A percentile compares a stretch with the other conserved stretches of the same genome.
Evolutionary conservation across 2,888 invertebrate genomes (phyloP).

Genomic region (Tortricodes alternella): DNA sequence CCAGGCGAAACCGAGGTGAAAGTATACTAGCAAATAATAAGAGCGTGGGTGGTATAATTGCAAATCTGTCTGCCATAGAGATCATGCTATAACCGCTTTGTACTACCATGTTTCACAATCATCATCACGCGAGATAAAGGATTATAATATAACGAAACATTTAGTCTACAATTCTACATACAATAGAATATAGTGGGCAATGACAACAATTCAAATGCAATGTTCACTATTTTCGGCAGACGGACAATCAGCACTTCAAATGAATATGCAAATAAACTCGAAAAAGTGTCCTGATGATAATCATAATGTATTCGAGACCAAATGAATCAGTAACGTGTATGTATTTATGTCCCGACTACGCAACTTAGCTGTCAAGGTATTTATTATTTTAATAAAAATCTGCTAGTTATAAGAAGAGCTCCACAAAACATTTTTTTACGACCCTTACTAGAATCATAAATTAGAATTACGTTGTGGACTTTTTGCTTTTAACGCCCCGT

Average conservation of each 20-base stretch:
- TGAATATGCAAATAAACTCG: slow-evolving; percentile 20
- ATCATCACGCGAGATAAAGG: slow-evolving; percentile 30
- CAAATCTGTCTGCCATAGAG: slow-evolving; percentile 45
- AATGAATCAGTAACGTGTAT: no score
- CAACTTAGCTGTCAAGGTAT: slow-evolving; percentile 9
- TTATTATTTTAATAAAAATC: slow-evolving; percentile 1
- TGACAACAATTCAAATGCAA: slow-evolving; percentile 23
- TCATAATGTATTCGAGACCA: no score
- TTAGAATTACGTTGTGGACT: slow-evolving; percentile 33
- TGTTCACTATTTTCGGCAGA: slow-evolving; percentile 18
- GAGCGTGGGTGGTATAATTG: slow-evolving; percentile 53
- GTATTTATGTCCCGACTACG: slow-evolving; percentile 7
- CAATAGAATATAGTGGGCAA: slow-evolving; percentile 23
- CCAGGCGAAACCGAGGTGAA: slow-evolving; percentile 50
- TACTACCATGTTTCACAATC: slow-evolving; percentile 17
- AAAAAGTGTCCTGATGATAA: slow-evolving; percentile 1
- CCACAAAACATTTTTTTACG: slow-evolving; percentile 21
- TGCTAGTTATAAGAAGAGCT: slow-evolving; percentile 1
- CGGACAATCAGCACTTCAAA: slow-evolving; percentile 18
- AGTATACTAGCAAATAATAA: slow-evolving; percentile 60
- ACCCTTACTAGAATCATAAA: slow-evolving; percentile 36
- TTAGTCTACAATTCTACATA: slow-evolving; percentile 17
- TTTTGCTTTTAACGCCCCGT: slow-evolving; percentile 39
- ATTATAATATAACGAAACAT: slow-evolving; percentile 21
- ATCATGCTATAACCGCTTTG: slow-evolving; percentile 45